phyloP scores from a whole-genome alignment of 2,888 invertebrate species.

The Bellardia pandia region DNA sequence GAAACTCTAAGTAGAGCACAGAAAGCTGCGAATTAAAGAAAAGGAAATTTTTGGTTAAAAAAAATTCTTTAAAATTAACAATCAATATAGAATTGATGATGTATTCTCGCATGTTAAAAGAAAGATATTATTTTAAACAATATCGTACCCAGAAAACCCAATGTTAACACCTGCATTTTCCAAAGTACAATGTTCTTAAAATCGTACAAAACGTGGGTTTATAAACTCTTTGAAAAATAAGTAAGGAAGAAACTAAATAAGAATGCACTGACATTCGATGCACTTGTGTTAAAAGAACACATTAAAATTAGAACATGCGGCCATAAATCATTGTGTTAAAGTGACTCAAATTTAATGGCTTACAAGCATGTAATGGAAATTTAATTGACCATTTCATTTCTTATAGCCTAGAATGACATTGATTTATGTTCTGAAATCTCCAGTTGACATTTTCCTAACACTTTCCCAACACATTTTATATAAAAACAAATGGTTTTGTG shows the following conservation, averaged over 20 bases:
- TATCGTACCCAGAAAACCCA: conserved; percentile 53
- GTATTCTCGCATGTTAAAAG: not conserved
- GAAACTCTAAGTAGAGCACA: not conserved
- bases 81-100: not conserved
- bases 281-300: not conserved
- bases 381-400: not conserved
- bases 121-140: not conserved
- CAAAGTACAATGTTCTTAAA: conserved; percentile 11
- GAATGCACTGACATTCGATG: not conserved
- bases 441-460: not conserved
- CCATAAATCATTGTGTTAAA: conserved; percentile 43
- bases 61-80: too few species aligned
- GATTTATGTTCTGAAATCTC: conserved; percentile 15
- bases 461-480: not conserved
- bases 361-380: conserved; percentile 16
- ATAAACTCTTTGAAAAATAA: conserved; percentile 8
- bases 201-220: not conserved
- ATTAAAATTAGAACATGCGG: not conserved
- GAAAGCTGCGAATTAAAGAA: not conserved
- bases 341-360: conserved; percentile 9
- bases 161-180: conserved; percentile 53
- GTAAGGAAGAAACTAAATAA: not conserved
- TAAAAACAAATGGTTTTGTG: conserved; percentile 1
- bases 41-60: not conserved
- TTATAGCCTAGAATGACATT: not conserved